Evolutionary conservation across 2,113 vertebrate genomes (phyloP).

Genomic region (Nothocercus nigrocapillus): DNA sequence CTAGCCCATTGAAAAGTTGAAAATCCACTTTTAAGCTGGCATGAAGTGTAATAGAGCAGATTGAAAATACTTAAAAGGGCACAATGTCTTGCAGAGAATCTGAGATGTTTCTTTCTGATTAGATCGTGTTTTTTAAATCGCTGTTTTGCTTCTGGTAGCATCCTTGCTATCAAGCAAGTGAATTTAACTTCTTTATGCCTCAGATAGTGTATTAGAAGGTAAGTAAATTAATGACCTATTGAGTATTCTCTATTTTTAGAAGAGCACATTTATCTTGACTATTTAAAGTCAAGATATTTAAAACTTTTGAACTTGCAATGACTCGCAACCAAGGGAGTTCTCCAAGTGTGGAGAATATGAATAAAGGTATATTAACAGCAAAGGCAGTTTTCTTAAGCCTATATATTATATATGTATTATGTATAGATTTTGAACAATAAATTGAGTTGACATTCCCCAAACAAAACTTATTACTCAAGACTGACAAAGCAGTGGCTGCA

Average conservation of each 20-base stretch:
- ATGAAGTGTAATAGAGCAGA: not conserved
- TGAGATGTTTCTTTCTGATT: not conserved
- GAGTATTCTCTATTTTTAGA: not conserved
- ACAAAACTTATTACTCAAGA: slow-evolving; percentile 35
- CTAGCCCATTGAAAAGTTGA: not conserved
- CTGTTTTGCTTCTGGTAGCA: not conserved
- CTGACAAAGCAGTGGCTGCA: not conserved
- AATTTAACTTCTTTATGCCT: not conserved
- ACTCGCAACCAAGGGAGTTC: not conserved
- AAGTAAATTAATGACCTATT: not conserved
- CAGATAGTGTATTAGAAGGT: not conserved
- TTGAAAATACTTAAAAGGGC: not conserved
- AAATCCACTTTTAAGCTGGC: not conserved
- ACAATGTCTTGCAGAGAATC: not conserved
- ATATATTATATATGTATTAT: not conserved
- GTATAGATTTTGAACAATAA: slow-evolving; percentile 34
- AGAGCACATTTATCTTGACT: not conserved
- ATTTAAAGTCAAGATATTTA: too few species aligned
- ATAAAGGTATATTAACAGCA: not conserved
- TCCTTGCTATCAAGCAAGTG: not conserved
- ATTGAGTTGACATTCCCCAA: slow-evolving; percentile 54
- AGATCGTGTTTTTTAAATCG: not conserved
- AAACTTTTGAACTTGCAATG: not conserved
- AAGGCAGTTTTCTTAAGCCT: not conserved
- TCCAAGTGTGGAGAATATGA: slow-evolving; percentile 9